Evolutionary conservation across 2,888 invertebrate genomes (phyloP), one percentile per base, ranked within the genome.

Genomic region (Linhomoeus sp.): DNA sequence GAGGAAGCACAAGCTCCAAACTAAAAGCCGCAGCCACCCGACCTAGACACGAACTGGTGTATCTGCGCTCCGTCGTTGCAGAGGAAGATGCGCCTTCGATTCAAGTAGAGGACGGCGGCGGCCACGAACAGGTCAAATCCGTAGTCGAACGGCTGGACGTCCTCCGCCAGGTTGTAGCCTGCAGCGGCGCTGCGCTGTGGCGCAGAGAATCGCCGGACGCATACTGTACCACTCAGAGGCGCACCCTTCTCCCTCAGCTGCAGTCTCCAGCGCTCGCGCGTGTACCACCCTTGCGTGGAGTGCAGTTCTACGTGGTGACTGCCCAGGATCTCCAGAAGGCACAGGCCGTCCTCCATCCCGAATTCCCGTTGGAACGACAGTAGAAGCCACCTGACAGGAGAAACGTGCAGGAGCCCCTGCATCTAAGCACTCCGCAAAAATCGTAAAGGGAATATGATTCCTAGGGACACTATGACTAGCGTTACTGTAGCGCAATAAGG

Each of bases 81-180:
- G 14, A 53, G 49, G 48, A 64, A 58, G 2, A 66, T 52, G 9
- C 54, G 46, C 0, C 50, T 52, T 20, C 64, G 43, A 48, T 58
- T 53, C 45, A 62, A 54, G 44, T 60, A 57, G 41, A 66, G 52
- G 12, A 66, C 52, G 3, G 64, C 62, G 1, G 61, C 59, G 55
- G 63, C 63, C 59, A 66, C 60, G 49, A 66, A 66, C 45, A 65
- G 52, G 45, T 65, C 65, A 54, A 66, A 66, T 1, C 65, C 65
- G 53, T 59, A 66, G 22, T 62, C 62, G n/a, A 43, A 35, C 29
- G n/a, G 19, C 2, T 35, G 38, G 2, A 20, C 23, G 43, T 35
- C 41, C 23, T 19, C 19, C 9, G 36, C 37, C 3, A 43, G 24
- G 5, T 43, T n/a, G 19, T 41, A 42, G 22, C 43, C 50, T 50